A percentile compares a stretch with the other conserved stretches of the same genome.
Evolutionary conservation across 2,113 vertebrate species (phyloP).

Genomic region (Eira barbara): DNA sequence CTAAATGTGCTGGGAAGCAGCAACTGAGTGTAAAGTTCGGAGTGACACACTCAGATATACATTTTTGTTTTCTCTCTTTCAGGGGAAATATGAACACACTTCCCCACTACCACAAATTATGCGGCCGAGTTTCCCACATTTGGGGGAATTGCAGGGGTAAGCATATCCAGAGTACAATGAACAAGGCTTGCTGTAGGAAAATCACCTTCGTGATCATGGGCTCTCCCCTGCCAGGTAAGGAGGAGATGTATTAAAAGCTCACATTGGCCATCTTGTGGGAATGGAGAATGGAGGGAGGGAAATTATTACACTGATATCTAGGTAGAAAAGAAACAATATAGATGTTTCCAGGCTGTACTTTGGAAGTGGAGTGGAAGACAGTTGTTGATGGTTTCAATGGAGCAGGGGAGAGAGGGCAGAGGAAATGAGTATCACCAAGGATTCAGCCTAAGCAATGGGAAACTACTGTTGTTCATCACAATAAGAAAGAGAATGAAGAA

Average conservation of each 20-base stretch:
- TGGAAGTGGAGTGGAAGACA: background rate
- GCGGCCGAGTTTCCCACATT: background rate
- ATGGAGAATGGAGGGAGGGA: background rate
- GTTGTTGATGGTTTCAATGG: background rate
- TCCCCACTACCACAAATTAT: background rate
- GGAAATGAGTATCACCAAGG: background rate
- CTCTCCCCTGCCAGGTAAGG: background rate
- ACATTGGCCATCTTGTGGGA: too few relatives aligned
- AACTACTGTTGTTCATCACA: background rate
- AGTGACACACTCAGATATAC: fast-evolving
- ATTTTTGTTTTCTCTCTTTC: background rate
- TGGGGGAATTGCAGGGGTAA: background rate
- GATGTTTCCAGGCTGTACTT: background rate
- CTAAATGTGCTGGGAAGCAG: background rate
- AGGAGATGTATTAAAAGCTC: background rate
- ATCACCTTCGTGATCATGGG: background rate
- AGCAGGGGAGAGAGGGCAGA: background rate
- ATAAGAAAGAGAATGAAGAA: background rate
- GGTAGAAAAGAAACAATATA: background rate
- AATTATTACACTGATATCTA: background rate
- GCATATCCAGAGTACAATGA: background rate
- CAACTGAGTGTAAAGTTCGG: background rate
- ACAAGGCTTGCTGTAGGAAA: background rate
- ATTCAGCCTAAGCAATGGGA: background rate
- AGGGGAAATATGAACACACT: background rate